phyloP scores from a whole-genome alignment of 2,888 invertebrate genomes.

The Ypsolopha sequella region DNA sequence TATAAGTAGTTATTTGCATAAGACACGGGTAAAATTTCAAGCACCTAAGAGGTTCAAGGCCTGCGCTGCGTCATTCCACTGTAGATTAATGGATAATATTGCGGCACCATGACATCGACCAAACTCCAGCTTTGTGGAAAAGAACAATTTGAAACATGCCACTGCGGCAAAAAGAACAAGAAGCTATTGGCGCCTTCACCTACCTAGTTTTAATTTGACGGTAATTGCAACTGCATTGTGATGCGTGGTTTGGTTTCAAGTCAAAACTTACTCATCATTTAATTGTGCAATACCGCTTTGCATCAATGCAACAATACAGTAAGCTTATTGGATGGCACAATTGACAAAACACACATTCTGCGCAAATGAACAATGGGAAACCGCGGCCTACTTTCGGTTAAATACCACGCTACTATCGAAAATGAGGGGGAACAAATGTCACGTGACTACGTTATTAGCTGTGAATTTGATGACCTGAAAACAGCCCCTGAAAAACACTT shows the following conservation, averaged over 20 bases:
- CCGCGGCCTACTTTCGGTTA: not conserved
- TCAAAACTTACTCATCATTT: not conserved
- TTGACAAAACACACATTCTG: too few relatives aligned
- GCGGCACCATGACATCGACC: not conserved
- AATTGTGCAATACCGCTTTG: not conserved
- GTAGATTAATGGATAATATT: not conserved
- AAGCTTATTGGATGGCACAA: not conserved
- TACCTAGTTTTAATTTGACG: not conserved
- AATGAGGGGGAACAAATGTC: constrained; percentile 12
- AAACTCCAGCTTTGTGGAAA: not conserved
- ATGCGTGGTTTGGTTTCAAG: not conserved
- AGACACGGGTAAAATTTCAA: too few relatives aligned
- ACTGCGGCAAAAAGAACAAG: too few relatives aligned
- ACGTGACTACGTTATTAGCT: constrained; percentile 14
- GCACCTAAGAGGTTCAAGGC: not conserved
- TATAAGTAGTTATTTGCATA: too few relatives aligned
- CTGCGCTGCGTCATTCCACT: not conserved
- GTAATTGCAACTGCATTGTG: not conserved
- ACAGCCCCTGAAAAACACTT: constrained; percentile 6
- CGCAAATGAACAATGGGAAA: not conserved
- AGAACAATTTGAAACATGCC: too few relatives aligned
- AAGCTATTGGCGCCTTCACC: not conserved
- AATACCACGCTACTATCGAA: constrained; percentile 6
- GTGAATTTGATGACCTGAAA: constrained; percentile 45
- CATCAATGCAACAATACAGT: not conserved